Conservation (phyloP, 2,888 invertebrate genomes). For the Phoenoteleia sp. region DNA sequence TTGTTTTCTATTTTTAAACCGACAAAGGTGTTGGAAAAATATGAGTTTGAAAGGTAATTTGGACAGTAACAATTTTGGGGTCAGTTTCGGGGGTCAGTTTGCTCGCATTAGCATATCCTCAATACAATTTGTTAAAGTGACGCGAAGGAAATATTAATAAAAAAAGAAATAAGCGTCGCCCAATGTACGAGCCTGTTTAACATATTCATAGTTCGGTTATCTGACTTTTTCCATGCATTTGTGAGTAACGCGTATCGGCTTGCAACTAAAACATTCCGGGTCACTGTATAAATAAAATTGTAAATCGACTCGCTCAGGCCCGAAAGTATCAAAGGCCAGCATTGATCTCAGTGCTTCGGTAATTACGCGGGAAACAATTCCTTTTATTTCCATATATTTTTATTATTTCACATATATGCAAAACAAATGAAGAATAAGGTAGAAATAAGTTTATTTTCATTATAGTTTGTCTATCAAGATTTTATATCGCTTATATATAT, state of each 20-base stretch:
- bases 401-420: too few relatives aligned
- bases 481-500: too few relatives aligned
- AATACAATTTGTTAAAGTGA: conserved; percentile 62
- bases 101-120: conserved; percentile 53
- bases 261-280: conserved; percentile 70
- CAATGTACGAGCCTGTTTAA: conserved; percentile 59
- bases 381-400: too few relatives aligned
- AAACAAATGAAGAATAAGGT: too few relatives aligned
- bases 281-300: conserved; percentile 74
- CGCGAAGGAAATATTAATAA: conserved; percentile 60
- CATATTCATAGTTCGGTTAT: conserved; percentile 71
- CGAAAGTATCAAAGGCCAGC: conserved; percentile 71
- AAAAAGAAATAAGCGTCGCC: conserved; percentile 57
- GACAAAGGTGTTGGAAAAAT: neutral
- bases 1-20: neutral
- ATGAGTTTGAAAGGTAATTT: neutral
- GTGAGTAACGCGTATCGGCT: conserved; percentile 67
- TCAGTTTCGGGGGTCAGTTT: conserved; percentile 48
- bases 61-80: conserved; percentile 22
- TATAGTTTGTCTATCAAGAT: too few relatives aligned
- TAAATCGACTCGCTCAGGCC: conserved; percentile 68
- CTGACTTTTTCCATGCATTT: conserved; percentile 71
- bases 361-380: conserved; percentile 38
- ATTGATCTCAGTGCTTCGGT: conserved; percentile 50
- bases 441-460: too few relatives aligned